Evolutionary conservation across 2,113 vertebrate genomes (phyloP).

Genomic region (Onychorhynchus coronatus): DNA sequence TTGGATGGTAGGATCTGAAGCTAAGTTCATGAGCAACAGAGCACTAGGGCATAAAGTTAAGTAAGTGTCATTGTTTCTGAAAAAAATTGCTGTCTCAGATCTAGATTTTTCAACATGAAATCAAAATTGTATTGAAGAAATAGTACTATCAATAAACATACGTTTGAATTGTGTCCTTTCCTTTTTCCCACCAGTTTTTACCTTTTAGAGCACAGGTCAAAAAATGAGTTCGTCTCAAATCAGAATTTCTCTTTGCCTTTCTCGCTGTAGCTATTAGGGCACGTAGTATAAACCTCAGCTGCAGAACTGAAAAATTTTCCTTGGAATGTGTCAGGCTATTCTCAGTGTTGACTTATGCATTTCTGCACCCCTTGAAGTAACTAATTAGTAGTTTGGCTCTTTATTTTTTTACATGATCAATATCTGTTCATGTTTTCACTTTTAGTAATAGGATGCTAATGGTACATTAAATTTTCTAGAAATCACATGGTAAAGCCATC

Average conservation of each 20-base stretch:
- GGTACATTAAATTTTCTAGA: neutral
- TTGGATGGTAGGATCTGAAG: neutral
- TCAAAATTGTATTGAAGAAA: neutral
- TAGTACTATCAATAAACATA: neutral
- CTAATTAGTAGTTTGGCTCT: neutral
- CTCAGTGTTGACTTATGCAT: accelerated
- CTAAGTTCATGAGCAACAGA: neutral
- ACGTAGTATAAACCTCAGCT: neutral
- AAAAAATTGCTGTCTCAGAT: neutral
- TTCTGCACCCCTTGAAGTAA: neutral
- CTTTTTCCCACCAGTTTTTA: neutral
- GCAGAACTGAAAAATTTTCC: neutral
- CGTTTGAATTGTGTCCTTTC: neutral
- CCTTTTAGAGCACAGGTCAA: neutral
- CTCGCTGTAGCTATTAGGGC: neutral
- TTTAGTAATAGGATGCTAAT: neutral
- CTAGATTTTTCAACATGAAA: neutral
- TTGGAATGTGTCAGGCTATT: neutral
- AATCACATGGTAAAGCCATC: neutral
- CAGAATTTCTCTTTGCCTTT: neutral
- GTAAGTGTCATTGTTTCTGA: neutral
- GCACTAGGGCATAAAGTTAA: neutral
- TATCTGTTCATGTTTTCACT: neutral
- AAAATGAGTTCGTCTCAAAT: neutral
- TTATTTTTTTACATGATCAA: neutral